phyloP scores from a whole-genome alignment of 2,888 invertebrate genomes.

The Aromia moschata region DNA sequence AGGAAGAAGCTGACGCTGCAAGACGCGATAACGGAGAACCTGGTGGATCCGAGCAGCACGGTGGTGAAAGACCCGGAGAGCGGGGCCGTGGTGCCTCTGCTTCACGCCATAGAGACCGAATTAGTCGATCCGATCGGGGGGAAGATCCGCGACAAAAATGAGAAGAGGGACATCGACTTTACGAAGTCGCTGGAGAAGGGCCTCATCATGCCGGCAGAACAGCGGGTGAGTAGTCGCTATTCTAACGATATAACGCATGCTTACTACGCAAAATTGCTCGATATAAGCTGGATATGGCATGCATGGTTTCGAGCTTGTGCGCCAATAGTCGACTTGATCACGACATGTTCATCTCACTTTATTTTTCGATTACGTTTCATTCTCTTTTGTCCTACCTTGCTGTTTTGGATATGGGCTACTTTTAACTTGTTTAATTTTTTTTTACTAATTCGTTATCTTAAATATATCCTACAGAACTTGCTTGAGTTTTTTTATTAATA shows the following conservation, averaged over 20 bases:
- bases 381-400: background rate
- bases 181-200: slow-evolving; percentile 88
- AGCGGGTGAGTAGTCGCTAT: slow-evolving; percentile 94
- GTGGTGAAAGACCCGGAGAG: slow-evolving; percentile 82
- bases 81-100: slow-evolving; percentile 79
- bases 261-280: slow-evolving; percentile 3
- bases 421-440: too few species aligned
- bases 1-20: slow-evolving; percentile 78
- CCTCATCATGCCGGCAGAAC: slow-evolving; percentile 89
- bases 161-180: slow-evolving; percentile 74
- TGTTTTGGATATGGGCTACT: background rate
- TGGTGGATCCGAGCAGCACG: slow-evolving; percentile 86
- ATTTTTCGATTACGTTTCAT: background rate
- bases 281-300: slow-evolving; percentile 18
- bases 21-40: slow-evolving; percentile 79
- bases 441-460: too few species aligned
- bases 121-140: slow-evolving; percentile 80
- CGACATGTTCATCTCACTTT: background rate
- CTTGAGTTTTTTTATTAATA: too few species aligned
- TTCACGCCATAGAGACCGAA: slow-evolving; percentile 77
- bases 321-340: background rate
- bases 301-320: slow-evolving; percentile 22
- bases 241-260: too few species aligned
- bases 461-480: too few species aligned
- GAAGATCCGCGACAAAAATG: slow-evolving; percentile 69